A percentile compares a stretch with the other conserved stretches of the same genome.
These are phyloP conservation scores for Rhizoglyphus robini DNA, from an alignment of 1,140 invertebrate species.

Conservation along the genomic window DNA sequence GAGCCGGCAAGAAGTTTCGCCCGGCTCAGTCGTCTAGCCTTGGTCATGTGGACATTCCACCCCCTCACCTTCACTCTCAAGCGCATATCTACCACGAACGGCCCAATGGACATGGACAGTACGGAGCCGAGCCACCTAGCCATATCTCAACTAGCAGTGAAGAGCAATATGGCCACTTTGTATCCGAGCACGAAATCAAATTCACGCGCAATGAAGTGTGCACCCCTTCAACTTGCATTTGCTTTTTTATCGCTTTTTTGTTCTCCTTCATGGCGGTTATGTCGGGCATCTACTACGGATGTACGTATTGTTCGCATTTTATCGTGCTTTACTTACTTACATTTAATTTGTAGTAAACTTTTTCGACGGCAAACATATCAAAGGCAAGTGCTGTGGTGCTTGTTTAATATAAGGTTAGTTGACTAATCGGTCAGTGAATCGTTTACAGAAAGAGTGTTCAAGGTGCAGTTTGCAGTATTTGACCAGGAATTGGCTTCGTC, in stretches of 20 bases:
- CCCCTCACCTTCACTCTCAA: not conserved
- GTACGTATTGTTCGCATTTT: conserved; percentile 46
- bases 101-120: not conserved
- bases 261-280: conserved; percentile 62
- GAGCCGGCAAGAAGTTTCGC: no score
- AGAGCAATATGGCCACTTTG: not conserved
- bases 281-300: conserved; percentile 67
- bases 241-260: conserved; percentile 62
- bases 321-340: not conserved
- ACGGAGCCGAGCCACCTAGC: not conserved
- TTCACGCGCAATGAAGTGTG: conserved; percentile 25
- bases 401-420: conserved; percentile 6
- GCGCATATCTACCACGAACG: not conserved
- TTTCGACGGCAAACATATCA: conserved; percentile 53
- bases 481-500: conserved; percentile 44
- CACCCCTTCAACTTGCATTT: conserved; percentile 45
- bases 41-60: no score
- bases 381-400: conserved; percentile 17
- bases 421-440: no score
- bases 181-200: conserved; percentile 25
- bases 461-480: conserved; percentile 55
- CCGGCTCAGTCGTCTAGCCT: no score
- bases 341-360: conserved; percentile 54
- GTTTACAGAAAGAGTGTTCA: conserved; percentile 55
- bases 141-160: not conserved